phyloP scores from a whole-genome alignment of 2,113 vertebrate genomes.

The Menura novaehollandiae region DNA sequence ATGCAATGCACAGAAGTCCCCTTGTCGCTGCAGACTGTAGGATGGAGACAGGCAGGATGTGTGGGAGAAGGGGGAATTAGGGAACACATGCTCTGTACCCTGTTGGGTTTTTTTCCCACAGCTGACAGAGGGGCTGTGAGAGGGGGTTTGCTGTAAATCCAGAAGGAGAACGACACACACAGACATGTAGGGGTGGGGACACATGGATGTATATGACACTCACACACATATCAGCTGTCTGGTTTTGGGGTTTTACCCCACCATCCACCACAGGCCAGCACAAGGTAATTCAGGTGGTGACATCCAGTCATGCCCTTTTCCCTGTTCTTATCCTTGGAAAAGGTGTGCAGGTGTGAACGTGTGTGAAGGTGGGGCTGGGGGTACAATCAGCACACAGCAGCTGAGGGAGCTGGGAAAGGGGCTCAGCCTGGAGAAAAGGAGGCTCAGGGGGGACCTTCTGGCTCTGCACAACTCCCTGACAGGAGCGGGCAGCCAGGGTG shows the following conservation, averaged over 20 bases:
- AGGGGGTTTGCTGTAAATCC: background rate
- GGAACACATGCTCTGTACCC: background rate
- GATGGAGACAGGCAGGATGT: background rate
- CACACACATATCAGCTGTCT: background rate
- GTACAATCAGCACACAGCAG: background rate
- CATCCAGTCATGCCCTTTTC: background rate
- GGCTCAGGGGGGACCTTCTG: background rate
- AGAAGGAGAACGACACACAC: background rate
- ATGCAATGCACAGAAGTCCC: background rate
- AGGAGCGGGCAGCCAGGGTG: background rate
- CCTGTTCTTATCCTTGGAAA: background rate
- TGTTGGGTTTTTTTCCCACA: accelerated
- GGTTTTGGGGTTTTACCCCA: background rate
- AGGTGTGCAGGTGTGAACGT: background rate
- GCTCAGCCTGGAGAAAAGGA: background rate
- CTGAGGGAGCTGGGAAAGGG: background rate
- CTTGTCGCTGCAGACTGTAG: background rate
- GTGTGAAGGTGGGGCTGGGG: background rate
- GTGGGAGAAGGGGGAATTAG: background rate
- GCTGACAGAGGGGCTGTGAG: background rate
- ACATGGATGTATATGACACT: background rate
- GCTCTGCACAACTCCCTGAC: background rate
- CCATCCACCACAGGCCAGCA: background rate
- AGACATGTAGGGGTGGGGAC: background rate
- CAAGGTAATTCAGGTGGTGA: background rate